Percentiles rank a stretch among this genome's conserved stretches.
Evolutionary conservation across 2,113 vertebrate genomes (phyloP).

Genomic region (Mesocricetus auratus): DNA sequence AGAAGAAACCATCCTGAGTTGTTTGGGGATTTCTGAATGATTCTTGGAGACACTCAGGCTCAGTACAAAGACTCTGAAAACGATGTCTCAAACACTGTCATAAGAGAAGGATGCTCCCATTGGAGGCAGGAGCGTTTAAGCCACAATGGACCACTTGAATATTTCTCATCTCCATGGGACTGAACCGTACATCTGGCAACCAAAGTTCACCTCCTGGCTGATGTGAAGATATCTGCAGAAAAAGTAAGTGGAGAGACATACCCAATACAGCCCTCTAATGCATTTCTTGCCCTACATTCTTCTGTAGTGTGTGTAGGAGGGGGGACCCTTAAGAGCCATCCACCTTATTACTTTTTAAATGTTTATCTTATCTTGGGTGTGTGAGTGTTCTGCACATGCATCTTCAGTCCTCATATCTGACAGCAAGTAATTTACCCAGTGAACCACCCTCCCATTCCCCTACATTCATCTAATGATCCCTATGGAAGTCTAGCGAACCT

Average conservation of each 20-base stretch:
- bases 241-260: neutral
- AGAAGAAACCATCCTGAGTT: too few species aligned
- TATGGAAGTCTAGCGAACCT: neutral
- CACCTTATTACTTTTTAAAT: neutral
- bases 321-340: neutral
- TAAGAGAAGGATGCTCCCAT: neutral
- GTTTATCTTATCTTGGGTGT: neutral
- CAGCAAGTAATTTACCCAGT: neutral
- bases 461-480: neutral
- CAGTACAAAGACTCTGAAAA: neutral
- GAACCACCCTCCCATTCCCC: neutral
- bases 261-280: neutral
- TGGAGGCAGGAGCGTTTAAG: neutral
- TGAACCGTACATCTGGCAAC: slow-evolving; percentile 7
- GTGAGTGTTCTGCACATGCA: neutral
- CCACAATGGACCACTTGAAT: neutral
- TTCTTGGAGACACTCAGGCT: neutral
- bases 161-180: neutral
- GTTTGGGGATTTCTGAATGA: neutral
- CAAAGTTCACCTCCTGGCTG: neutral
- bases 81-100: neutral
- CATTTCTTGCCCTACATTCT: neutral
- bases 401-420: neutral
- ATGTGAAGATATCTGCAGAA: neutral
- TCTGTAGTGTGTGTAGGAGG: neutral